Base-by-base conservation (phyloP, 2,113 vertebrate genomes). In the Malurus alboscapulatus region DNA sequence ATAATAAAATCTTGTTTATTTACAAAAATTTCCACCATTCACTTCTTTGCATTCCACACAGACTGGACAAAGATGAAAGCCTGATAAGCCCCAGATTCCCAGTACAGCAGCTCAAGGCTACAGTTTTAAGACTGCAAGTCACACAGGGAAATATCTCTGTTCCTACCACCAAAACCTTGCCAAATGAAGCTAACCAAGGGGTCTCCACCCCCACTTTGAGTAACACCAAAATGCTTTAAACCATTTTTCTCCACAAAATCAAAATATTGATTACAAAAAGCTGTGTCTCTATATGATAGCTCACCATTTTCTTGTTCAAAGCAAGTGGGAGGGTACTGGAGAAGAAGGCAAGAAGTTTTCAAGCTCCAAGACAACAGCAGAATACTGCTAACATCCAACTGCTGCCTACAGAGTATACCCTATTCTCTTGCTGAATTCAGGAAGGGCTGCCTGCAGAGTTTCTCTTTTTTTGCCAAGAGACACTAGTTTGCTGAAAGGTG, bases 121-220 rank as follows among this genome's bases (percentile, higher is more conserved):
- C 58, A 59, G 14, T 59, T 88, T 87, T 82, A n/a, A 84, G 61
- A 58, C 17, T 84, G 17, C 59, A 84, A 74, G 44, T 71, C 65
- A 59, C 51, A 54, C 14, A 59, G 18, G 55, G 55, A 86, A 95
- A 67, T 58, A 73, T 19, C 26, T 74, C 68, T 5, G 0, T 47
- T 83, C 75, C 29, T 73, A 30, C 29, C 61, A 78, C 18, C 59
- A 88, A 88, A 84, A 47, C 40, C 38, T 29, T 62, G 17, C 48
- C 18, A 48, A 77, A n/a, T 45, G 7, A 67, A 66, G 73, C 38
- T 62, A 91, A 67, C 24, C 40, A 77, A 90, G 42, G 24, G 51
- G 12, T 69, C 29, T 50, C 30, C 32, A 50, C n/a, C 38, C 77
- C 15, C 29, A 36, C 29, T 92, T 36, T 44, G 32, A 47, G 51